These are phyloP conservation scores for Triplophysa siluroides DNA, from an alignment of 2,113 vertebrate genomes.

Conservation along the genomic window DNA sequence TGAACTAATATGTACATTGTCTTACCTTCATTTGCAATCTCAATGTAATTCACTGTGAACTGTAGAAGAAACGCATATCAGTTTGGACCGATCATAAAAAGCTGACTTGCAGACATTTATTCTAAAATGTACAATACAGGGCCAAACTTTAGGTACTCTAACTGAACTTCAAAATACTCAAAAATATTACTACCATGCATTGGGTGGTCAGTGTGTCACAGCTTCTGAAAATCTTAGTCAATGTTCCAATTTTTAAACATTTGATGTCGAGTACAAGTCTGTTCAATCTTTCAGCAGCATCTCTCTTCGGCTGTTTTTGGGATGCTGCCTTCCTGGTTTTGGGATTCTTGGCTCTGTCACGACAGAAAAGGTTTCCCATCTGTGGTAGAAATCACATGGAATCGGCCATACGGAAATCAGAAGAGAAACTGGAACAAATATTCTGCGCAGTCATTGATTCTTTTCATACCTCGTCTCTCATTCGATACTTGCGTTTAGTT, in stretches of 20 bases:
- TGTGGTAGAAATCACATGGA: conserved; percentile 60
- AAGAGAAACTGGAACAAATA: neutral
- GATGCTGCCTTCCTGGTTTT: neutral
- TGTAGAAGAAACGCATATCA: conserved; percentile 53
- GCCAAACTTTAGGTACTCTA: conserved; percentile 65
- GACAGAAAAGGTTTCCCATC: conserved; percentile 77
- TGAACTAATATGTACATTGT: neutral
- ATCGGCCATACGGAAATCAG: neutral
- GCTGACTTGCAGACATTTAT: too few relatives aligned
- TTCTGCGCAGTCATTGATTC: neutral
- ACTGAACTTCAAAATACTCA: neutral
- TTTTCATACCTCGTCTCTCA: conserved; percentile 84
- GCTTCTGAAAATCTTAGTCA: conserved; percentile 69
- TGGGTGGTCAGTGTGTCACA: conserved; percentile 70
- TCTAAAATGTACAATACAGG: too few relatives aligned
- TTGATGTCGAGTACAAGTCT: conserved; percentile 31
- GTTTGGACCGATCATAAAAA: too few relatives aligned
- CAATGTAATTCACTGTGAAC: conserved; percentile 83
- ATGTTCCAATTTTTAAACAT: conserved; percentile 41
- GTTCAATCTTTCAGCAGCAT: neutral
- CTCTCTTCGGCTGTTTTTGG: neutral
- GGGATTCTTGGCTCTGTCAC: neutral
- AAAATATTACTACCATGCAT: conserved; percentile 11
- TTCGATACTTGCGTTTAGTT: conserved; percentile 81
- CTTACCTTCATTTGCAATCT: conserved; percentile 80